Conservation (phyloP, 1,140 invertebrate genomes). For the Gryllus bimaculatus region DNA sequence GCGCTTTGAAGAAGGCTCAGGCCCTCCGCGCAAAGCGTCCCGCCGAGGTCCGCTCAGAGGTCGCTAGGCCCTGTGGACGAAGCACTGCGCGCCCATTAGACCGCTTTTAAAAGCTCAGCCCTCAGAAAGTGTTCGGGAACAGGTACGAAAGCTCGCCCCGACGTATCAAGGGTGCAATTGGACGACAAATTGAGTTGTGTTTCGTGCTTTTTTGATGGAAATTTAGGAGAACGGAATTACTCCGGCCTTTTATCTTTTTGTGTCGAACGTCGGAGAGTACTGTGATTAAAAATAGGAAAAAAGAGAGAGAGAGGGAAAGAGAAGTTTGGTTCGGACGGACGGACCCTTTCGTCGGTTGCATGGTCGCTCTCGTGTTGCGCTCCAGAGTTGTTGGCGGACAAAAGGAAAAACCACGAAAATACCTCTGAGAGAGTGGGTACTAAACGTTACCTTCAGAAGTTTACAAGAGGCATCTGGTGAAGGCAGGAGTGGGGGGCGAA, state of each 20-base stretch:
- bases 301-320: not conserved
- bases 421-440: not conserved
- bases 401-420: not conserved
- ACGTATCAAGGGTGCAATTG: constrained; percentile 1
- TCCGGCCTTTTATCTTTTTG: not conserved
- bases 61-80: too few relatives aligned
- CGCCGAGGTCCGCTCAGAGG: too few relatives aligned
- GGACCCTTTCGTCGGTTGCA: not conserved
- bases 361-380: not conserved
- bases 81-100: not conserved
- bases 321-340: not conserved
- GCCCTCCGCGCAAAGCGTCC: not conserved
- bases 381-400: not conserved
- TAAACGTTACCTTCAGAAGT: constrained; percentile 4
- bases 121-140: not conserved
- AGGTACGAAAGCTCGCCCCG: not conserved
- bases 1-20: not conserved
- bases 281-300: not conserved
- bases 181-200: constrained; percentile 4
- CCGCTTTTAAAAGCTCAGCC: not conserved
- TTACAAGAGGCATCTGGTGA: not conserved
- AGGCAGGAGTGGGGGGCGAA: not conserved
- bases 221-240: not conserved
- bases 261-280: not conserved
- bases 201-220: not conserved